These are phyloP conservation scores for Lottia scabra DNA, from an alignment of 2,888 invertebrate genomes.

Conservation along the genomic window DNA sequence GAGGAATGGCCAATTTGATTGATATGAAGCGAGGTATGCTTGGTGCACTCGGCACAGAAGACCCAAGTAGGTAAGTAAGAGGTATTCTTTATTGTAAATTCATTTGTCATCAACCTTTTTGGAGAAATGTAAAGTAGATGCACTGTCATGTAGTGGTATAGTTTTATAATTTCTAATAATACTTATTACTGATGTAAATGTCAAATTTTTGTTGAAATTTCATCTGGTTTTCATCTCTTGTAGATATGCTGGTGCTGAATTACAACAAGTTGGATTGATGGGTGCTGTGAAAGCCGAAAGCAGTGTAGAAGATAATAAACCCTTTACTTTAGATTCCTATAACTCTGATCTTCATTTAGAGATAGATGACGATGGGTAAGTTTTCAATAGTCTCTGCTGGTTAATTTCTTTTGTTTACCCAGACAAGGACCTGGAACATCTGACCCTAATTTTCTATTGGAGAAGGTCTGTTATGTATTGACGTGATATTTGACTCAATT, in stretches of 20 bases:
- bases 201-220: background rate
- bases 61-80: background rate
- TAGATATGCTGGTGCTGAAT: background rate
- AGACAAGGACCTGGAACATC: too few relatives aligned
- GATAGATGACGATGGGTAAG: slow-evolving; percentile 63
- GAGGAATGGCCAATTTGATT: background rate
- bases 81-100: background rate
- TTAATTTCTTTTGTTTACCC: too few relatives aligned
- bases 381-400: background rate
- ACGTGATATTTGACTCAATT: too few relatives aligned
- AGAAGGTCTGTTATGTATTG: too few relatives aligned
- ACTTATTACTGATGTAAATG: too few relatives aligned
- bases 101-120: too few relatives aligned
- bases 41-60: background rate
- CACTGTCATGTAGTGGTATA: too few relatives aligned
- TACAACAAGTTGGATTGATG: slow-evolving; percentile 12
- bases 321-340: slow-evolving; percentile 59
- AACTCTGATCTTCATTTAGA: slow-evolving; percentile 64
- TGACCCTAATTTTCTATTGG: too few relatives aligned
- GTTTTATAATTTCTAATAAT: too few relatives aligned
- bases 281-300: slow-evolving; percentile 30
- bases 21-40: slow-evolving; percentile 8
- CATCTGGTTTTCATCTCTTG: too few relatives aligned
- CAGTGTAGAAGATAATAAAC: slow-evolving; percentile 37
- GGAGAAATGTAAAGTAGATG: too few relatives aligned